These are phyloP conservation scores for Agonum fuliginosum DNA, from an alignment of 2,888 invertebrate genomes.

Conservation along the genomic window DNA sequence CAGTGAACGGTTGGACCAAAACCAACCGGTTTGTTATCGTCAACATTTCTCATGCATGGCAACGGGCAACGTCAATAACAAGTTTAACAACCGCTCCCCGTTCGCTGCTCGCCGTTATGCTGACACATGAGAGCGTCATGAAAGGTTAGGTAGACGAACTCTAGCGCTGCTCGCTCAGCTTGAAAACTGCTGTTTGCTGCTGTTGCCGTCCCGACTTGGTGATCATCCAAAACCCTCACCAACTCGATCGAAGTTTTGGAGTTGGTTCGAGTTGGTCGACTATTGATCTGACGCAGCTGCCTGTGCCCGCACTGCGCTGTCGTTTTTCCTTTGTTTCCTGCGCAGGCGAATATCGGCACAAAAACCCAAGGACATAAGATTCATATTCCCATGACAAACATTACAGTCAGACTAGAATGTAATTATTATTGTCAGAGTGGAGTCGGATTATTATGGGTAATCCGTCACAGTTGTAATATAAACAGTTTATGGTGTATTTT, in stretches of 20 bases:
- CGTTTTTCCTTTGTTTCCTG: slow-evolving; percentile 42
- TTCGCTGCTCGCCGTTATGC: not conserved
- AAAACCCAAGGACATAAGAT: not conserved
- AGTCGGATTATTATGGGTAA: slow-evolving; percentile 50
- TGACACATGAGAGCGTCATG: slow-evolving; percentile 3
- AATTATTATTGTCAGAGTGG: slow-evolving; percentile 30
- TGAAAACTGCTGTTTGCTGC: slow-evolving; percentile 26
- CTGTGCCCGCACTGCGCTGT: slow-evolving; percentile 37
- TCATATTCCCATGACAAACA: slow-evolving; percentile 15
- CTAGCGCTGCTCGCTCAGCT: slow-evolving; percentile 1
- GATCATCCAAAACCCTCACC: slow-evolving; percentile 51
- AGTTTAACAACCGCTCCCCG: slow-evolving; percentile 29
- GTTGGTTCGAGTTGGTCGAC: slow-evolving; percentile 46
- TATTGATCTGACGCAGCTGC: slow-evolving; percentile 54
- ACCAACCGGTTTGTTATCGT: slow-evolving; percentile 19
- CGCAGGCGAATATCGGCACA: slow-evolving; percentile 13
- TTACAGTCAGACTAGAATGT: slow-evolving; percentile 35
- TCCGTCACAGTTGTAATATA: slow-evolving; percentile 46
- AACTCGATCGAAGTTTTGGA: slow-evolving; percentile 49
- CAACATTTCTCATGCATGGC: slow-evolving; percentile 19
- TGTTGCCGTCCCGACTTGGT: slow-evolving; percentile 42
- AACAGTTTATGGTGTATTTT: slow-evolving; percentile 44
- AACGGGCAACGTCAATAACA: slow-evolving; percentile 20
- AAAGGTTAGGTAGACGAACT: slow-evolving; percentile 27
- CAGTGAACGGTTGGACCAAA: slow-evolving; percentile 32